Percentiles rank a stretch among this genome's conserved stretches.
phyloP scores from a whole-genome alignment of 2,113 vertebrate genomes.

The Podarcis raffonei region DNA sequence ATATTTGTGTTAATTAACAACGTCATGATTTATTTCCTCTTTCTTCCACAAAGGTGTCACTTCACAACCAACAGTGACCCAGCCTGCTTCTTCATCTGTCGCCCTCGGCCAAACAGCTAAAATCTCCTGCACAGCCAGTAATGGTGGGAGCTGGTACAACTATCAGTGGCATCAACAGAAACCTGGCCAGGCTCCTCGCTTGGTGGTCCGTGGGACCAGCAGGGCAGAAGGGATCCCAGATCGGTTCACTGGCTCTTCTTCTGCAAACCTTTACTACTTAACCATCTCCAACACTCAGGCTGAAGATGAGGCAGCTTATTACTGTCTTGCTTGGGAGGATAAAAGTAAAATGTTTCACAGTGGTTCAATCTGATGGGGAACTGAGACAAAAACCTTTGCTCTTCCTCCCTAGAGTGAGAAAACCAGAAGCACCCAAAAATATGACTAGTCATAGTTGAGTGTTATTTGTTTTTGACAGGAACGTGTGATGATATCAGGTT shows the following conservation, averaged over 20 bases:
- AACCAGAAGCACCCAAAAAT: neutral
- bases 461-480: no score
- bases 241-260: neutral
- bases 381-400: neutral
- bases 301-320: slow-evolving; percentile 24
- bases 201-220: neutral
- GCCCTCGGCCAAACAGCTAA: no score
- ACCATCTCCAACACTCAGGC: neutral
- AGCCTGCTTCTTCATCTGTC: no score
- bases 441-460: no score
- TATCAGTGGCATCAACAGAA: neutral
- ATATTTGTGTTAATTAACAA: no score
- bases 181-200: neutral
- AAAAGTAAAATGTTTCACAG: no score
- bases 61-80: no score
- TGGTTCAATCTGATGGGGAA: neutral
- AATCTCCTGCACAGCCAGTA: neutral
- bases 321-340: no score
- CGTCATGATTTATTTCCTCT: no score
- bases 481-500: no score
- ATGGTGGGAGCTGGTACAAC: rapidly evolving
- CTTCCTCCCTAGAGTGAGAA: neutral
- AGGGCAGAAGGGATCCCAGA: neutral
- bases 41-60: no score
- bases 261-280: neutral